Conservation (phyloP, 1,140 invertebrate genomes). For the Caerostris darwini region DNA sequence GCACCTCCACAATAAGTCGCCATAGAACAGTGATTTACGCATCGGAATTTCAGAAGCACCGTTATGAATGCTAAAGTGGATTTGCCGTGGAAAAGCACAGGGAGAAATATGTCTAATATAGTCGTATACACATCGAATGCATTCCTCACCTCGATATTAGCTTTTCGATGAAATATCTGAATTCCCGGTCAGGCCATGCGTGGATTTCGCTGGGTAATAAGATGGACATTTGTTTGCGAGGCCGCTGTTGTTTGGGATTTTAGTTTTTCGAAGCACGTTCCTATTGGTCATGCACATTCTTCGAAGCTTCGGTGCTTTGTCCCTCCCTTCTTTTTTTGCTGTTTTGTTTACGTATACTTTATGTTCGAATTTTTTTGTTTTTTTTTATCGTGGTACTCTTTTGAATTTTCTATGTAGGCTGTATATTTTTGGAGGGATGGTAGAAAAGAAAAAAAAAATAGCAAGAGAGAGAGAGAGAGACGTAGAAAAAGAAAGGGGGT, state of each 20-base stretch:
- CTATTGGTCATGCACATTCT: constrained; percentile 65
- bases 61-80: constrained; percentile 60
- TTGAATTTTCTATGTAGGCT: constrained; percentile 66
- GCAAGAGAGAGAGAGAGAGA: not conserved
- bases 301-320: constrained; percentile 28
- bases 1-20: not conserved
- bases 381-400: constrained; percentile 51
- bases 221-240: constrained; percentile 69
- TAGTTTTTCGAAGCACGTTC: constrained; percentile 64
- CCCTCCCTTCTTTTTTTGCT: not conserved
- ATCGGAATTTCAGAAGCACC: constrained; percentile 27
- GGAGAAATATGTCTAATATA: constrained; percentile 68
- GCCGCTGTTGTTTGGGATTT: not conserved
- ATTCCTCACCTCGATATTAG: constrained; percentile 58
- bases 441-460: not conserved
- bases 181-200: constrained; percentile 48
- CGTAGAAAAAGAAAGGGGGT: not conserved
- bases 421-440: constrained; percentile 35
- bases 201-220: constrained; percentile 34
- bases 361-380: not conserved
- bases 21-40: constrained; percentile 65
- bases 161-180: constrained; percentile 70
- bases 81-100: not conserved
- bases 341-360: constrained; percentile 69
- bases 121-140: constrained; percentile 19